Conservation (phyloP, 2,888 invertebrate species). For the Caenorhabditis drosophilae region DNA sequence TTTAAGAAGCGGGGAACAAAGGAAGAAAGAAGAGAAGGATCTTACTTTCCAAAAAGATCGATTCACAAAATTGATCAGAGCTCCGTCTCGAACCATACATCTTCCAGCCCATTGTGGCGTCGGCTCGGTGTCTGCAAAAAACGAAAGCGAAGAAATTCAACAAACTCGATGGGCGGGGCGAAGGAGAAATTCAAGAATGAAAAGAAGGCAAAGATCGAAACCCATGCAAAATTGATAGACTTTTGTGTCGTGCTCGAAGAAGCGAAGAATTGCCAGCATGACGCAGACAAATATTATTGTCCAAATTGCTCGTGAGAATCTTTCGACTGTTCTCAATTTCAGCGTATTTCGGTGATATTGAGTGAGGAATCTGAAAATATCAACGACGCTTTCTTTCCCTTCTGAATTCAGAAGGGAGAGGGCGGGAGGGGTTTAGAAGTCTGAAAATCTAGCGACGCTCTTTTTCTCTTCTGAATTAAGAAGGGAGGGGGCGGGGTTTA, state of each 20-base stretch:
- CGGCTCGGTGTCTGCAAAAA: constrained; percentile 62
- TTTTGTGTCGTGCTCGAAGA: constrained; percentile 67
- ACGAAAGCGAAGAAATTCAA: neutral
- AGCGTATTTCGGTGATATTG: constrained; percentile 67
- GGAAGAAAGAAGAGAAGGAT: constrained; percentile 3
- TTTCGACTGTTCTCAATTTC: constrained; percentile 65
- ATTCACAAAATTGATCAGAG: constrained; percentile 61
- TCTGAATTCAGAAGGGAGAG: neutral
- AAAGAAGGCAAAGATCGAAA: too few relatives aligned
- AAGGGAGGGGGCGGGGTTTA: too few relatives aligned
- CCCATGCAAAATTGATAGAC: constrained; percentile 68
- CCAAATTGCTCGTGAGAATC: constrained; percentile 68
- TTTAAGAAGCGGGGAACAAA: too few relatives aligned
- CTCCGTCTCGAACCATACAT: constrained; percentile 67
- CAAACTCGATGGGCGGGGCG: neutral
- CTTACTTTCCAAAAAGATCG: constrained; percentile 65
- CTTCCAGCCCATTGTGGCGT: constrained; percentile 64
- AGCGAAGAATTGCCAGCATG: constrained; percentile 59
- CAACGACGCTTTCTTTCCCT: neutral
- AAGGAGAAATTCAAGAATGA: too few relatives aligned
- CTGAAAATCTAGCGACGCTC: too few relatives aligned
- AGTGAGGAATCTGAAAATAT: constrained; percentile 58
- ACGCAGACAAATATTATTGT: constrained; percentile 64
- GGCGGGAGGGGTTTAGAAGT: too few relatives aligned
- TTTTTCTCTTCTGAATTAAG: too few relatives aligned